phyloP scores from a whole-genome alignment of 2,888 invertebrate species.

The Strigamia maritima region DNA sequence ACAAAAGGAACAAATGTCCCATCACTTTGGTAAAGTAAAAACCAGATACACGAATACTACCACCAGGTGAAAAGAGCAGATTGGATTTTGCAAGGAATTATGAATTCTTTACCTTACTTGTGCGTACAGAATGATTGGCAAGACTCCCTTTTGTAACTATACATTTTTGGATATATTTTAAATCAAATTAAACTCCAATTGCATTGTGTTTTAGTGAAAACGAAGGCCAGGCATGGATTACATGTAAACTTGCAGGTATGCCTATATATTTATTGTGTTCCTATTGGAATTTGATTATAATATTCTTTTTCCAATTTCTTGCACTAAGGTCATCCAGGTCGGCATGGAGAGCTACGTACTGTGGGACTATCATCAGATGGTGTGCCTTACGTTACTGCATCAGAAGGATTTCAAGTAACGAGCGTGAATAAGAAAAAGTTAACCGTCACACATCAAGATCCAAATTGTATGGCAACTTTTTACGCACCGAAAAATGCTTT shows the following conservation, averaged over 20 bases:
- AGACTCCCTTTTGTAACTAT: not conserved
- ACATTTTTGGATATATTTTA: not conserved
- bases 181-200: not conserved
- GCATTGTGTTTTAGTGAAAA: not conserved
- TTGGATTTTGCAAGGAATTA: not conserved
- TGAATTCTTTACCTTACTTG: slow-evolving; percentile 3
- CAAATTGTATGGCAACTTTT: slow-evolving; percentile 11
- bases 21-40: too few species aligned
- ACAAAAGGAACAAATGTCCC: too few species aligned
- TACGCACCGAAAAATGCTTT: not conserved
- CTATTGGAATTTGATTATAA: not conserved
- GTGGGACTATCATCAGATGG: not conserved
- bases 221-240: slow-evolving; percentile 17
- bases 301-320: not conserved
- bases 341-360: not conserved
- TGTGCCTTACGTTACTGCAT: slow-evolving; percentile 15
- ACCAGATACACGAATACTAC: too few species aligned
- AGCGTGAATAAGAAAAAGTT: not conserved
- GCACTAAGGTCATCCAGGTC: not conserved
- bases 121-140: slow-evolving; percentile 19
- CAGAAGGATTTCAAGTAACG: slow-evolving; percentile 23
- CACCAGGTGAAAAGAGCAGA: too few species aligned
- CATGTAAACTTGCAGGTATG: slow-evolving; percentile 17
- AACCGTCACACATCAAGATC: not conserved
- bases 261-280: too few species aligned